Evolutionary conservation across 2,888 invertebrate species (phyloP).

Genomic region (Nycteola revayana): DNA sequence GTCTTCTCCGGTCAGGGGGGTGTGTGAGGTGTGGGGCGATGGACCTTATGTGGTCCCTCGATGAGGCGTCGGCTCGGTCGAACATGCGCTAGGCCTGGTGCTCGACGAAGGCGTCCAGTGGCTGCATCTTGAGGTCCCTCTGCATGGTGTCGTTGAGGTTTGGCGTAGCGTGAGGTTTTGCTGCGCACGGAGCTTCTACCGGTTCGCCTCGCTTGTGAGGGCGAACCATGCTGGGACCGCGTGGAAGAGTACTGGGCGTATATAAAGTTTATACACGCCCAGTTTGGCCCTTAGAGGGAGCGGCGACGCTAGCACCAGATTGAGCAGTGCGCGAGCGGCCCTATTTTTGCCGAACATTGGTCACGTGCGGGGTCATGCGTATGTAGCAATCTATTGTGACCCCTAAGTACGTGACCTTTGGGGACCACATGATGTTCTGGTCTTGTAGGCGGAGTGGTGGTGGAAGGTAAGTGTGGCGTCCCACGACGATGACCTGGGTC

Average conservation of each 20-base stretch:
- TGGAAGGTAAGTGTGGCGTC: neutral
- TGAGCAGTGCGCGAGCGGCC: neutral
- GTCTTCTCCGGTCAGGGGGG: neutral
- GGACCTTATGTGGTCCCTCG: neutral
- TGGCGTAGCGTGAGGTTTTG: too few relatives aligned
- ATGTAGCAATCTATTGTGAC: neutral
- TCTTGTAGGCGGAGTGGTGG: neutral
- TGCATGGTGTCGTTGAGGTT: neutral
- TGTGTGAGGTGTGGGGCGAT: slow-evolving; percentile 1
- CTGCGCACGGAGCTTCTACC: too few relatives aligned
- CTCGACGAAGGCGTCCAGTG: neutral
- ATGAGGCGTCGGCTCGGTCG: slow-evolving; percentile 2
- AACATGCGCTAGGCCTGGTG: neutral
- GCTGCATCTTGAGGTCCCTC: neutral
- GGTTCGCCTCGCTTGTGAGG: too few relatives aligned
- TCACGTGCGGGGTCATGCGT: neutral
- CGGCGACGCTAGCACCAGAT: neutral
- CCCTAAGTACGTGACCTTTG: neutral
- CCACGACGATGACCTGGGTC: too few relatives aligned
- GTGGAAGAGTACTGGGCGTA: too few relatives aligned
- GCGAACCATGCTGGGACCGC: too few relatives aligned
- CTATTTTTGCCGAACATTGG: neutral
- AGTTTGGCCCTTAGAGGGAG: too few relatives aligned
- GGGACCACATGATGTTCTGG: neutral
- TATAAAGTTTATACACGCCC: neutral